A percentile compares a stretch with the other conserved stretches of the same genome.
phyloP scores from a whole-genome alignment of 35 echinoderm and acorn worm species.

The Stichopus chloronotus region DNA sequence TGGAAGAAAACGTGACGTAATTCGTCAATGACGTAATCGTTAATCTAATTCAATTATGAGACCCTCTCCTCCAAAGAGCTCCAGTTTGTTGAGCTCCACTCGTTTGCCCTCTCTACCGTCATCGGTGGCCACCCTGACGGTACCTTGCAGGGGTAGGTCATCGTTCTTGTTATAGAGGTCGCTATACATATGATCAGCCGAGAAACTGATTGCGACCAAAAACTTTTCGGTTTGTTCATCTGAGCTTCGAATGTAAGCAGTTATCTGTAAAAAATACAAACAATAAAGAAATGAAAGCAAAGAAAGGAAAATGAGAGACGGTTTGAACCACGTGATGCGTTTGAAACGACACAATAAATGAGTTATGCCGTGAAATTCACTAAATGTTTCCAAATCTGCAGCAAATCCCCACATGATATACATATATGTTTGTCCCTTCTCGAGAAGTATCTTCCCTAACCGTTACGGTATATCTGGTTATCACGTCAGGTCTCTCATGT shows the following conservation, averaged over 20 bases:
- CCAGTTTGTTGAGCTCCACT: constrained; percentile 85
- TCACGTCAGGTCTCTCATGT: too few relatives aligned
- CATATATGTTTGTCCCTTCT: too few relatives aligned
- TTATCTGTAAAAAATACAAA: constrained; percentile 34
- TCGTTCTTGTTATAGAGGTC: constrained; percentile 64
- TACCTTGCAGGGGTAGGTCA: constrained; percentile 73
- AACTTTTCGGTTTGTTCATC: constrained; percentile 54
- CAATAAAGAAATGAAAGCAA: background rate
- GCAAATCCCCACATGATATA: too few relatives aligned
- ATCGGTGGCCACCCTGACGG: constrained; percentile 56
- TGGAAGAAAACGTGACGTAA: too few relatives aligned
- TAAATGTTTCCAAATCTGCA: too few relatives aligned
- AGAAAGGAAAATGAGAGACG: background rate
- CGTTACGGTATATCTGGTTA: too few relatives aligned
- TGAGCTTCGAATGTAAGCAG: constrained; percentile 73
- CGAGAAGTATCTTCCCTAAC: too few relatives aligned
- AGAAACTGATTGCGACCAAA: constrained; percentile 82
- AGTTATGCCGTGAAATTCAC: too few relatives aligned
- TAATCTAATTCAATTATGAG: constrained; percentile 60
- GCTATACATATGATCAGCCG: constrained; percentile 3
- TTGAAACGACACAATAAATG: too few relatives aligned
- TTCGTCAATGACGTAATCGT: too few relatives aligned
- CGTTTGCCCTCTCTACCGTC: constrained; percentile 24
- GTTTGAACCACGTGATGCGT: too few relatives aligned
- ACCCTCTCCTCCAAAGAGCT: constrained; percentile 69